phyloP scores from a whole-genome alignment of 2,797 vertebrate genomes.

The Anableps anableps region DNA sequence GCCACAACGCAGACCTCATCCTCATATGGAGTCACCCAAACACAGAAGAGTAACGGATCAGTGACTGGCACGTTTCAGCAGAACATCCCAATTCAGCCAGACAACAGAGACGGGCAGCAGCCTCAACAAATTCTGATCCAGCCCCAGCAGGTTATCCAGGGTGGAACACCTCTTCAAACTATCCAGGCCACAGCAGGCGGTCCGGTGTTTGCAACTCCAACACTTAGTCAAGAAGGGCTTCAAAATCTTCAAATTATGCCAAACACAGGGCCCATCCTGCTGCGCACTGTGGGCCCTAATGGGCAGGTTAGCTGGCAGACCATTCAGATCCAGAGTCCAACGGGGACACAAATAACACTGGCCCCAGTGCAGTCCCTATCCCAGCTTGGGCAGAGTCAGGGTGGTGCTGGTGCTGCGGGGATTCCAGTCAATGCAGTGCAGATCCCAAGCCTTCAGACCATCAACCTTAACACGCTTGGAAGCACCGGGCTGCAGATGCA shows the following conservation, averaged over 20 bases:
- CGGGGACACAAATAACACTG: constrained; percentile 93
- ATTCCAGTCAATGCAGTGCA: constrained; percentile 90
- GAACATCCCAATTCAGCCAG: constrained; percentile 75
- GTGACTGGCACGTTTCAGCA: constrained; percentile 70
- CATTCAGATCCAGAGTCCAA: constrained; percentile 92
- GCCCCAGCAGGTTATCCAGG: constrained; percentile 91
- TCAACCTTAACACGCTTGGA: constrained; percentile 93
- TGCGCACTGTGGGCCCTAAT: constrained; percentile 93
- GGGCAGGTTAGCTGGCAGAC: constrained; percentile 98
- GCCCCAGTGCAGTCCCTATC: constrained; percentile 85
- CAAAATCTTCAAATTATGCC: constrained; percentile 92
- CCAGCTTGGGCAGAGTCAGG: constrained; percentile 87
- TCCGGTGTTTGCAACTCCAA: constrained; percentile 90
- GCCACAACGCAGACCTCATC: constrained; percentile 86
- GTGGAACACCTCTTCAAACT: constrained; percentile 87
- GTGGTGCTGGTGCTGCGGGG: constrained; percentile 70
- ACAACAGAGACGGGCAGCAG: constrained; percentile 82
- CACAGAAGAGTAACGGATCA: constrained; percentile 68
- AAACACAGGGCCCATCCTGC: constrained; percentile 90
- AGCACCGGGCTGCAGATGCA: constrained; percentile 93
- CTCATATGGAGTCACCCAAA: constrained; percentile 80
- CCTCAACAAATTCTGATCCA: constrained; percentile 94
- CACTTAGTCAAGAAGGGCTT: constrained; percentile 91
- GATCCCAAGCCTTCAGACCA: constrained; percentile 95
- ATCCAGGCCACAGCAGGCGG: constrained; percentile 88